Evolutionary conservation across 2,888 invertebrate genomes (phyloP).

Genomic region (Ophioninae sp.): DNA sequence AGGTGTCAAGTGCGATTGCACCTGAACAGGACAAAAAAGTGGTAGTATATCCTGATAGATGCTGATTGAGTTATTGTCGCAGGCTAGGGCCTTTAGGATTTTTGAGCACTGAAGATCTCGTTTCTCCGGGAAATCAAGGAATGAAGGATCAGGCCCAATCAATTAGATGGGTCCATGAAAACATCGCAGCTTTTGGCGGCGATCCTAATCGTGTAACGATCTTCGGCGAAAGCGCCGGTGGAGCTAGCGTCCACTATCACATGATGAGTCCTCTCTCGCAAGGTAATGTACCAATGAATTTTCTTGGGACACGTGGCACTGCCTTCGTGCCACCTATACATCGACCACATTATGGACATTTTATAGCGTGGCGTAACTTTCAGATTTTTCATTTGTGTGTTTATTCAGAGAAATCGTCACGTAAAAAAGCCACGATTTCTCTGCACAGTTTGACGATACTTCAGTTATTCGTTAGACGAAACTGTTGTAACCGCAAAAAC

Average conservation of each 20-base stretch:
- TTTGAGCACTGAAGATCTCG: conserved; percentile 85
- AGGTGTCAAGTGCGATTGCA: not conserved
- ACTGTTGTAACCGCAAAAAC: not conserved
- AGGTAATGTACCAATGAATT: conserved; percentile 76
- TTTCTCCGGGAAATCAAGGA: conserved; percentile 86
- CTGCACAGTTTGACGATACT: not conserved
- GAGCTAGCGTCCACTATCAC: conserved; percentile 86
- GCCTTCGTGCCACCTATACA: not conserved
- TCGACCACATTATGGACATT: not conserved
- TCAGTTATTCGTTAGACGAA: not conserved
- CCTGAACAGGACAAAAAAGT: not conserved
- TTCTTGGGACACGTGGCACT: not conserved
- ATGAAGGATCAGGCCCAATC: conserved; percentile 86
- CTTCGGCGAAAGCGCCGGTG: conserved; percentile 88
- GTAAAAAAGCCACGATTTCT: not conserved
- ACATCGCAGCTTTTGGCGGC: conserved; percentile 85
- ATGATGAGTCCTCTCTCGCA: conserved; percentile 85
- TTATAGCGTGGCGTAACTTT: conserved; percentile 4
- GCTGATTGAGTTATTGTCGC: conserved; percentile 25
- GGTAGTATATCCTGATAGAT: not conserved
- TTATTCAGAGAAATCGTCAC: conserved; percentile 28
- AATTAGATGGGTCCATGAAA: conserved; percentile 85
- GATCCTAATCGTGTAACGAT: conserved; percentile 85
- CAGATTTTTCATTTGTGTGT: conserved; percentile 3
- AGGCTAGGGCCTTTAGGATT: conserved; percentile 85